phyloP scores from a whole-genome alignment of 2,113 vertebrate genomes.

The Todiramphus saurophagus region DNA sequence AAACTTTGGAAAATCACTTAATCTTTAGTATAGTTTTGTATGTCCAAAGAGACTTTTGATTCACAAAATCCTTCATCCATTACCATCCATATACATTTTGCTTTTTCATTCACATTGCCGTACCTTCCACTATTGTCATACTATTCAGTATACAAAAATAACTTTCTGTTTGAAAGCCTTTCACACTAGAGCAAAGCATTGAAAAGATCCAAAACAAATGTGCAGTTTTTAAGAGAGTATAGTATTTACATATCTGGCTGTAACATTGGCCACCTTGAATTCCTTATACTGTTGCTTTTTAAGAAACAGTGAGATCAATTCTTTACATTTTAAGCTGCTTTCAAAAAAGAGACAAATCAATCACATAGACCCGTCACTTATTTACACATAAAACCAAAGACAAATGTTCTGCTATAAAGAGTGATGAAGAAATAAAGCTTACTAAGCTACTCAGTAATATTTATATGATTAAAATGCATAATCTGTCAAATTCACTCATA shows the following conservation, averaged over 20 bases:
- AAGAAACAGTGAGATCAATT: neutral
- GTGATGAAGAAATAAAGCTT: neutral
- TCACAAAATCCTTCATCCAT: neutral
- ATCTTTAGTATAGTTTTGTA: neutral
- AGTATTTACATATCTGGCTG: neutral
- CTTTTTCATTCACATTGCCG: neutral
- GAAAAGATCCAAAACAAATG: neutral
- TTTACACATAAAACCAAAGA: neutral
- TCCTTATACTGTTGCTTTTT: neutral
- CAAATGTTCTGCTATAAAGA: neutral
- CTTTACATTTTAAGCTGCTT: neutral
- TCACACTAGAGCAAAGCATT: neutral
- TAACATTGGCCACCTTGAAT: neutral
- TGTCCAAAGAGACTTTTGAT: neutral
- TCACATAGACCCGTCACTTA: neutral
- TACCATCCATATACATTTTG: neutral
- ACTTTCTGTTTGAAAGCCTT: neutral
- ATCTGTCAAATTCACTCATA: neutral
- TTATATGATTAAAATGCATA: neutral
- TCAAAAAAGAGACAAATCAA: neutral
- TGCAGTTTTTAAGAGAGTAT: neutral
- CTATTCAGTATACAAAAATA: neutral
- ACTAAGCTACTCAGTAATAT: neutral
- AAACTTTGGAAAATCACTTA: neutral
- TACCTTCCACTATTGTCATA: neutral